These are phyloP conservation scores for Neodiprion lecontei DNA, from an alignment of 1,140 invertebrate genomes.

Conservation along the genomic window DNA sequence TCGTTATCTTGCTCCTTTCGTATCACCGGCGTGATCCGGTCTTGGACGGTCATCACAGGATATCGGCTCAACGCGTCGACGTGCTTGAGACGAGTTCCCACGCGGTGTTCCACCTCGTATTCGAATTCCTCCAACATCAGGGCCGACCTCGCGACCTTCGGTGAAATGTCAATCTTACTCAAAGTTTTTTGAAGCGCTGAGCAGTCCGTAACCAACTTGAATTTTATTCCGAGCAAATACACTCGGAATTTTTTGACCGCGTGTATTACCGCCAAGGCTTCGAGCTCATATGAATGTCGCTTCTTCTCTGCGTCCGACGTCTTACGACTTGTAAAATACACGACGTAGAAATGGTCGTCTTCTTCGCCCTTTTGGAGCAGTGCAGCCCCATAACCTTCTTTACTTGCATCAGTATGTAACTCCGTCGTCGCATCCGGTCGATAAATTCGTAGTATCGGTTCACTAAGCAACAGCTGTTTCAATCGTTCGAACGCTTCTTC, in stretches of 20 bases:
- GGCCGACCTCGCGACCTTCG: slow-evolving; percentile 35
- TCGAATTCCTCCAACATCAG: slow-evolving; percentile 30
- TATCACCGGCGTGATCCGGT: slow-evolving; percentile 20
- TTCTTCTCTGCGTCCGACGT: slow-evolving; percentile 52
- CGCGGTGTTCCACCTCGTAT: slow-evolving; percentile 30
- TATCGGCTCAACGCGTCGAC: slow-evolving; percentile 24
- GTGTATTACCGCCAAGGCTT: slow-evolving; percentile 60
- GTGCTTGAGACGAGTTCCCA: slow-evolving; percentile 27
- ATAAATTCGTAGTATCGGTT: slow-evolving; percentile 31
- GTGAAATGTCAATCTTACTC: slow-evolving; percentile 20
- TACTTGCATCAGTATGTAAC: slow-evolving; percentile 35
- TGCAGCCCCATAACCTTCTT: slow-evolving; percentile 36
- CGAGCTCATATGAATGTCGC: slow-evolving; percentile 58
- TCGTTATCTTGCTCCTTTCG: slow-evolving; percentile 26
- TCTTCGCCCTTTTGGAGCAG: slow-evolving; percentile 43
- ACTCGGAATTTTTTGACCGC: slow-evolving; percentile 57
- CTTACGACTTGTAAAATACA: slow-evolving; percentile 52
- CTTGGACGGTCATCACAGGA: slow-evolving; percentile 13
- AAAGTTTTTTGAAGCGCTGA: slow-evolving; percentile 24
- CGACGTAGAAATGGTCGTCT: slow-evolving; percentile 45
- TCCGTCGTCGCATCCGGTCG: slow-evolving; percentile 26
- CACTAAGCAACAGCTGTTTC: slow-evolving; percentile 20
- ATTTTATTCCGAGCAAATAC: slow-evolving; percentile 33
- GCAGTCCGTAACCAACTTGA: slow-evolving; percentile 33
- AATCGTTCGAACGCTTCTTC: slow-evolving; percentile 24